These are phyloP conservation scores for Caenorhabditis panamensis DNA, from an alignment of 2,888 invertebrate genomes.

Conservation along the genomic window DNA sequence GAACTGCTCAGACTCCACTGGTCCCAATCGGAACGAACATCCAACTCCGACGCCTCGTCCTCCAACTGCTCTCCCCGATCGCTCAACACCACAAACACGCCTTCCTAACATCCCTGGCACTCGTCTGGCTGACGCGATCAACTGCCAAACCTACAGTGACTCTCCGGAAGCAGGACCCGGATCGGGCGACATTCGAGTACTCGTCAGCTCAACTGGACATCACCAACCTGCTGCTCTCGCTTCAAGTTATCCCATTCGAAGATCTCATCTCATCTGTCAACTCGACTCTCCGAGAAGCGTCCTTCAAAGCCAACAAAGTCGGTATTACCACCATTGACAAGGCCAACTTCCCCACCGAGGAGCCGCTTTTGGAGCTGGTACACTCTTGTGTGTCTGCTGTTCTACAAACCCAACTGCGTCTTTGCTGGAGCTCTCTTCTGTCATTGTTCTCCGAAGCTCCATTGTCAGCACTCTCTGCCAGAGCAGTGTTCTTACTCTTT, in stretches of 20 bases:
- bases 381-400: constrained; percentile 85
- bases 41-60: constrained; percentile 87
- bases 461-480: constrained; percentile 84
- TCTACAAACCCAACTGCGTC: constrained; percentile 86
- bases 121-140: constrained; percentile 87
- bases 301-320: constrained; percentile 67
- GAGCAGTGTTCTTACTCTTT: constrained; percentile 88
- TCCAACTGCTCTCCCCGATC: constrained; percentile 90
- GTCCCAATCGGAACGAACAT: constrained; percentile 74
- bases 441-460: constrained; percentile 86
- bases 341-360: constrained; percentile 85
- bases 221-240: constrained; percentile 88
- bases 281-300: constrained; percentile 88
- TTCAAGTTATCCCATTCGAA: constrained; percentile 89
- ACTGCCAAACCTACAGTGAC: constrained; percentile 58
- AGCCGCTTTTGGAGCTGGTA: constrained; percentile 89
- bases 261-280: constrained; percentile 87
- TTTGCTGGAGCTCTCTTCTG: constrained; percentile 88
- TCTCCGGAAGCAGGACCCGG: constrained; percentile 58
- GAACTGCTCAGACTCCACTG: constrained; percentile 80
- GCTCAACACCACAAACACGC: constrained; percentile 89
- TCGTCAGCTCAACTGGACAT: constrained; percentile 85
- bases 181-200: constrained; percentile 76
- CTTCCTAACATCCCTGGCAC: constrained; percentile 89
- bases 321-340: constrained; percentile 74